Conservation (phyloP, 2,113 vertebrate genomes). For the Bothrops jararaca region DNA sequence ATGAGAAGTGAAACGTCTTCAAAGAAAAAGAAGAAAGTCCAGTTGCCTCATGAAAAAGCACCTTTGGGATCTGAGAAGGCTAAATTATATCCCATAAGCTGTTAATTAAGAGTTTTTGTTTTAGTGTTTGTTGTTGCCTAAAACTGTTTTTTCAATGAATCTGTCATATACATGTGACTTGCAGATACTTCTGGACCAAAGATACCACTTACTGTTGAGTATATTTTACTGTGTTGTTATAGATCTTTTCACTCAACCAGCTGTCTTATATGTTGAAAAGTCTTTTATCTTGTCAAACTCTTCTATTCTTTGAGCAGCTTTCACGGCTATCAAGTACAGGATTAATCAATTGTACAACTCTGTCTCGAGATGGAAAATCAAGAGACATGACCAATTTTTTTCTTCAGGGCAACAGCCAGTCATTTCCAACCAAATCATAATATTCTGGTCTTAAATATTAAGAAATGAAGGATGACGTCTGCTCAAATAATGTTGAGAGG, state of each 20-base stretch:
- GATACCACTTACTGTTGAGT: conserved; percentile 72
- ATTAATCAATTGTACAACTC: conserved; percentile 83
- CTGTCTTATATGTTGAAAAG: conserved; percentile 78
- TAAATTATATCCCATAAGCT: neutral
- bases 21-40: too few relatives aligned
- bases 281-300: conserved; percentile 81
- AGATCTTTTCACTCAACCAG: conserved; percentile 79
- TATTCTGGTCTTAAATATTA: conserved; percentile 37
- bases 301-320: conserved; percentile 71
- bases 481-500: neutral
- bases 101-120: conserved; percentile 53
- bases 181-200: conserved; percentile 57
- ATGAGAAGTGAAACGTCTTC: too few relatives aligned
- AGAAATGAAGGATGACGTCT: conserved; percentile 41
- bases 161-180: conserved; percentile 64
- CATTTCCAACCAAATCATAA: conserved; percentile 53
- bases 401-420: conserved; percentile 69
- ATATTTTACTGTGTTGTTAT: conserved; percentile 74
- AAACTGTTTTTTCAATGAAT: conserved; percentile 51
- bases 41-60: too few relatives aligned
- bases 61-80: neutral
- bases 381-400: conserved; percentile 62
- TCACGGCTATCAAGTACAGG: conserved; percentile 75
- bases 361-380: conserved; percentile 76
- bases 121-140: conserved; percentile 11